Evolutionary conservation across 2,113 vertebrate genomes (phyloP).

Genomic region (Tretioscincus oriximinensis): DNA sequence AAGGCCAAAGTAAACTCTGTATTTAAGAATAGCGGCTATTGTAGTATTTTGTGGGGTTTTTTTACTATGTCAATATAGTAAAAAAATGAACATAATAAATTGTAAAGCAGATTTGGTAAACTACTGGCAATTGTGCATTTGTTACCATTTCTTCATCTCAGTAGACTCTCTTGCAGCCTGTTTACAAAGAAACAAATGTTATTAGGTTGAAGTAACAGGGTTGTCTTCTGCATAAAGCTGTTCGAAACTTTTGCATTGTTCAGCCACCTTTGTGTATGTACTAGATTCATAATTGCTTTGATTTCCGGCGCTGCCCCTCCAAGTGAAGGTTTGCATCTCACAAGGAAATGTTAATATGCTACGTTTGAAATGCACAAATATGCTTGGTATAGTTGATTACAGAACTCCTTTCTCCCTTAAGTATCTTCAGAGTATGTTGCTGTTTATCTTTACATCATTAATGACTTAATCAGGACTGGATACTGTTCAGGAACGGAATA

Average conservation of each 20-base stretch:
- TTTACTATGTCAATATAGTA: constrained; percentile 36
- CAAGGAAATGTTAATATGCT: constrained; percentile 55
- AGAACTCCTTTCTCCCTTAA: constrained; percentile 12
- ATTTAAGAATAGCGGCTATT: constrained; percentile 17
- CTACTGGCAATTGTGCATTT: neutral
- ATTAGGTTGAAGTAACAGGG: neutral
- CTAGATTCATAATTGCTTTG: neutral
- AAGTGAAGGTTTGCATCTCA: constrained; percentile 44
- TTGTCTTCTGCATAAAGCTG: constrained; percentile 15
- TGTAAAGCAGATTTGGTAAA: constrained; percentile 27
- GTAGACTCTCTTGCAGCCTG: neutral
- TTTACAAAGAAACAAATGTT: neutral
- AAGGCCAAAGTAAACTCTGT: constrained; percentile 10
- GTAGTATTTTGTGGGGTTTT: constrained; percentile 25
- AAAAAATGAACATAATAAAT: constrained; percentile 31
- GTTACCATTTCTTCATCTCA: constrained; percentile 37
- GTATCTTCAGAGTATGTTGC: constrained; percentile 65
- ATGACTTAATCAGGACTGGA: constrained; percentile 69
- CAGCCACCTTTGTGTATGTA: constrained; percentile 25
- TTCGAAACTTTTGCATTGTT: constrained; percentile 44
- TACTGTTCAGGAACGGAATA: constrained; percentile 62
- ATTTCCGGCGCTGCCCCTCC: constrained; percentile 39
- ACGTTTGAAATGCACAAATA: constrained; percentile 71
- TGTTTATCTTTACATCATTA: constrained; percentile 65
- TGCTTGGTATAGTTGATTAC: constrained; percentile 58